A percentile compares a stretch with the other conserved stretches of the same genome.
These are phyloP conservation scores for Megathymus violae DNA, from an alignment of 1,140 invertebrate species.

Conservation along the genomic window DNA sequence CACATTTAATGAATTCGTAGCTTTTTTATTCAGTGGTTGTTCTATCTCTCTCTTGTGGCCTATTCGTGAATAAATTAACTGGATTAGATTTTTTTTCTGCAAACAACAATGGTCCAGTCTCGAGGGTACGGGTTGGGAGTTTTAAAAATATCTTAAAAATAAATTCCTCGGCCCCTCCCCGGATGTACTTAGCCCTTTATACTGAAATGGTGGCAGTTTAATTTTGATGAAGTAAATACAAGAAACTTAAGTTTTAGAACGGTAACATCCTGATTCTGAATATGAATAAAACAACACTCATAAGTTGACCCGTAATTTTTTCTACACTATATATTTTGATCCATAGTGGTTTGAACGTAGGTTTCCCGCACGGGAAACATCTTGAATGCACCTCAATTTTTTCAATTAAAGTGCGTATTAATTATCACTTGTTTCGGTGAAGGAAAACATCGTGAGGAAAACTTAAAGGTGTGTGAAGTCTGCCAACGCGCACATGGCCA, in stretches of 20 bases:
- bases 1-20: slow-evolving; percentile 14
- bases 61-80: slow-evolving; percentile 24
- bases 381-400: too few species aligned
- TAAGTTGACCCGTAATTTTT: too few species aligned
- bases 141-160: slow-evolving; percentile 9
- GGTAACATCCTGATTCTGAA: too few species aligned
- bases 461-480: too few species aligned
- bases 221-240: background rate
- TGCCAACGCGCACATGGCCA: too few species aligned
- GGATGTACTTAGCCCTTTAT: background rate
- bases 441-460: too few species aligned
- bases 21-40: slow-evolving; percentile 13
- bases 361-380: too few species aligned
- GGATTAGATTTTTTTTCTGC: slow-evolving; percentile 12
- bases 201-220: background rate
- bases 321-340: too few species aligned
- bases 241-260: background rate
- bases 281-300: too few species aligned
- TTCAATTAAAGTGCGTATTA: too few species aligned
- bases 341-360: too few species aligned
- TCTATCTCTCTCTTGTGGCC: slow-evolving; percentile 14
- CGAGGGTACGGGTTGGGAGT: background rate
- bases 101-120: slow-evolving; percentile 8
- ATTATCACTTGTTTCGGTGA: too few species aligned
- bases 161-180: background rate